Conservation (phyloP, 2,888 invertebrate species). For the Leptinotarsa tumamoca region DNA sequence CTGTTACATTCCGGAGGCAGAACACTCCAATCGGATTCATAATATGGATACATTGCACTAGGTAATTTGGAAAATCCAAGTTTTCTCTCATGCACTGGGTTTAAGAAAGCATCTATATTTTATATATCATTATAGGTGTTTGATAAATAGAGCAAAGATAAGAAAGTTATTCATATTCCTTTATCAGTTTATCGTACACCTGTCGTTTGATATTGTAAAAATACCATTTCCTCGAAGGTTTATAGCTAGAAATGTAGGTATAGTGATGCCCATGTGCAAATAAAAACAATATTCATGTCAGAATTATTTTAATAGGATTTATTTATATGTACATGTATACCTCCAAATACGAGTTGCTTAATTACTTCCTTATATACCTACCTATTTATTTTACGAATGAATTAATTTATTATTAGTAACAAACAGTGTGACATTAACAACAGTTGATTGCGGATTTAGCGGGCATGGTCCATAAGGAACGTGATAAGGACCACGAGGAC, state of each 20-base stretch:
- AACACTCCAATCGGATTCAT: conserved; percentile 88
- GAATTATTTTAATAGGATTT: neutral
- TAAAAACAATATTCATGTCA: conserved; percentile 1
- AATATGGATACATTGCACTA: conserved; percentile 71
- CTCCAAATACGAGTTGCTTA: neutral
- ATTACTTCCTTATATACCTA: neutral
- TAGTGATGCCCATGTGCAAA: neutral
- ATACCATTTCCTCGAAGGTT: neutral
- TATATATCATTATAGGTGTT: conserved; percentile 35
- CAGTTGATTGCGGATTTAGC: too few relatives aligned
- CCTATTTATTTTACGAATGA: neutral
- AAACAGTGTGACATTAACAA: too few relatives aligned
- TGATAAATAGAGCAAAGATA: conserved; percentile 54
- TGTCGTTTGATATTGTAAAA: neutral
- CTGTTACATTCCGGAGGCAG: conserved; percentile 87
- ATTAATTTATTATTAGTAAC: neutral
- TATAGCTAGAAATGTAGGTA: neutral
- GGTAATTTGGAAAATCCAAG: conserved; percentile 24
- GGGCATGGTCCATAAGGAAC: too few relatives aligned
- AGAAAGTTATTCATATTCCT: conserved; percentile 50
- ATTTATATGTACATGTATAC: neutral
- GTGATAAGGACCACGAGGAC: too few relatives aligned
- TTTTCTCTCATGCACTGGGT: conserved; percentile 13
- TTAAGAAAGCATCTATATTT: conserved; percentile 34
- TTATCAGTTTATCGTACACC: conserved; percentile 50